Percentiles rank a stretch among this genome's conserved stretches.
Conservation (phyloP, 2,797 vertebrate species). For the Simalia tracyae region DNA sequence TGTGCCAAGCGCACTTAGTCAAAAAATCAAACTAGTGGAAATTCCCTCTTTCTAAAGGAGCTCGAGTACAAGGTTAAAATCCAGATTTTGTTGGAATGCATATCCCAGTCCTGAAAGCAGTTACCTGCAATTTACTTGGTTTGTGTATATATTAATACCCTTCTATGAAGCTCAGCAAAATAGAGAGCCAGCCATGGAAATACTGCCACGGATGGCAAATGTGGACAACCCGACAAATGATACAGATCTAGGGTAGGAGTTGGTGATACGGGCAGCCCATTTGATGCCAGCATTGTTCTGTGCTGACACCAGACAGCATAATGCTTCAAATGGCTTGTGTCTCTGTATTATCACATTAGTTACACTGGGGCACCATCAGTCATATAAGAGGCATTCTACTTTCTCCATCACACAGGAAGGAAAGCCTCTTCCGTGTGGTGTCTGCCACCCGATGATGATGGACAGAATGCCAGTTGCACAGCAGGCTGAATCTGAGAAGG, state of each 20-base stretch:
- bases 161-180: background rate
- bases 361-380: background rate
- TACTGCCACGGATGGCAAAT: background rate
- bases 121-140: background rate
- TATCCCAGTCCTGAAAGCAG: background rate
- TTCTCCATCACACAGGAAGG: background rate
- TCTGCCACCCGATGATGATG: background rate
- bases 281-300: background rate
- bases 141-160: too few relatives aligned
- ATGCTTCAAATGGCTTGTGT: background rate
- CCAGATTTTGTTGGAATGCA: background rate
- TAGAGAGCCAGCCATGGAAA: background rate
- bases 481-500: background rate
- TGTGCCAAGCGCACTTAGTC: background rate
- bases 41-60: background rate
- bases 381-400: background rate
- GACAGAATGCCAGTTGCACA: background rate
- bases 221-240: background rate
- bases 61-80: background rate
- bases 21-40: background rate
- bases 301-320: background rate
- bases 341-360: background rate
- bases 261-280: background rate
- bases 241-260: background rate
- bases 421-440: background rate